Evolutionary conservation across 1,140 invertebrate genomes (phyloP).

Genomic region (Sesamia nonagrioides): DNA sequence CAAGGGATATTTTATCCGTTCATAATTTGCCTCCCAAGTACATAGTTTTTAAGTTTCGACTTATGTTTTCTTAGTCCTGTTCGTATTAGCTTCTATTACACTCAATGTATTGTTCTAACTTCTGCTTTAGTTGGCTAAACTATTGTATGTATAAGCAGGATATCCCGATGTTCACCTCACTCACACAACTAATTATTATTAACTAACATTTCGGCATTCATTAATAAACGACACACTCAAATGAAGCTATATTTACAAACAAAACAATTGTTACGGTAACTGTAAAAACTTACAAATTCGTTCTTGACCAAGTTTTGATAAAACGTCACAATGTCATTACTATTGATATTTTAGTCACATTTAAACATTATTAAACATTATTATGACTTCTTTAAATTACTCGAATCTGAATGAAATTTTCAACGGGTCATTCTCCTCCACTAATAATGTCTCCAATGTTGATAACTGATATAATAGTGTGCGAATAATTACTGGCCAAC

Average conservation of each 20-base stretch:
- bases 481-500: not conserved
- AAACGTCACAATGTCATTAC: not conserved
- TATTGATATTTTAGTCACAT: constrained; percentile 14
- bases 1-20: no score
- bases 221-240: not conserved
- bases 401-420: not conserved
- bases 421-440: not conserved
- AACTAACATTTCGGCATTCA: not conserved
- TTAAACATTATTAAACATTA: not conserved
- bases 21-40: no score
- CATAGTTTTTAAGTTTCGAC: not conserved
- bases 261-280: not conserved
- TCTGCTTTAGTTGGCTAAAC: no score
- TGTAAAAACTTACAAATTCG: not conserved
- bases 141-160: not conserved
- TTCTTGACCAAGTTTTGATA: constrained; percentile 33
- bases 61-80: not conserved
- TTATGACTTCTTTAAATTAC: constrained; percentile 10
- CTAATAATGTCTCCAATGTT: no score
- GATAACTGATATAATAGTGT: not conserved
- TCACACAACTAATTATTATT: not conserved
- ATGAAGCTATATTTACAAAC: constrained; percentile 7
- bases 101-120: not conserved
- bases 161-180: not conserved
- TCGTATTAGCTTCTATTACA: not conserved